phyloP scores from a whole-genome alignment of 2,113 vertebrate genomes.

The Procavia capensis region DNA sequence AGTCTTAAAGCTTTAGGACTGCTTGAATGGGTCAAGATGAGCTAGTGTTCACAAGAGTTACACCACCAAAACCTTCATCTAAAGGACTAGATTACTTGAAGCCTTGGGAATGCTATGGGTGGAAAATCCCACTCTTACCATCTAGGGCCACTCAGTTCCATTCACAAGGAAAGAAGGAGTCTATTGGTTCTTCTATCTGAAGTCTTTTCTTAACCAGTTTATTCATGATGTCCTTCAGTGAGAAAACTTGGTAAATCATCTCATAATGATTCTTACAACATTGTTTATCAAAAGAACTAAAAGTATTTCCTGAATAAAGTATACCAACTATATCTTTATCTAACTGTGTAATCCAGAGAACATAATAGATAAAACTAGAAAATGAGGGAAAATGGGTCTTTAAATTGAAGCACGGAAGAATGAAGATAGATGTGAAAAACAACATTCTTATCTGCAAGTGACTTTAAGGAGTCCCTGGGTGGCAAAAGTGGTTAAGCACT shows the following conservation, averaged over 20 bases:
- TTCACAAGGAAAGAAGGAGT: neutral
- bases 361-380: neutral
- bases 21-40: neutral
- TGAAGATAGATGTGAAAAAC: constrained; percentile 47
- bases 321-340: neutral
- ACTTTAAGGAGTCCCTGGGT: neutral
- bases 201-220: neutral
- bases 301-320: constrained; percentile 25
- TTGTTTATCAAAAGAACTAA: neutral
- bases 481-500: neutral
- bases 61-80: neutral
- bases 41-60: neutral
- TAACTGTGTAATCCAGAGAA: neutral
- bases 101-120: neutral
- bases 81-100: constrained; percentile 11
- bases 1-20: neutral
- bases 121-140: neutral
- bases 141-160: neutral
- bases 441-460: neutral
- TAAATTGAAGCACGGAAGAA: constrained; percentile 4
- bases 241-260: neutral
- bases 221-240: neutral
- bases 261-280: neutral
- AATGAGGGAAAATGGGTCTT: constrained; percentile 2
- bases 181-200: neutral